Percentiles rank a stretch among this genome's conserved stretches.
Conservation (phyloP, 2,113 vertebrate species). For the Pipra filicauda region DNA sequence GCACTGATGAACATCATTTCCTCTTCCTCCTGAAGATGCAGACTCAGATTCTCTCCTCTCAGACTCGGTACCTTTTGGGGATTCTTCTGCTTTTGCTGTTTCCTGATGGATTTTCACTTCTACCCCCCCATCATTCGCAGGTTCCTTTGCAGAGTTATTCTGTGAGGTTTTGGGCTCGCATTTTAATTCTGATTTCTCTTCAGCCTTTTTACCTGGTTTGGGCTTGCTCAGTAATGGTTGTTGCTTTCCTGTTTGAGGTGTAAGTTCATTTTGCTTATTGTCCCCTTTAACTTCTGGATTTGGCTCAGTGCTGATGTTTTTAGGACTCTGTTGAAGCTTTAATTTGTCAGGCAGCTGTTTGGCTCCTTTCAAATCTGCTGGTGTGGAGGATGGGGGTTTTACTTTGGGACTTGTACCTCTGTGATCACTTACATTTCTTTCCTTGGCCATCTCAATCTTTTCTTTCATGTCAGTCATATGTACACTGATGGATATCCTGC, state of each 20-base stretch:
- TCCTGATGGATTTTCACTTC: not conserved
- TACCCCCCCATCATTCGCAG: not conserved
- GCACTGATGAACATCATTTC: not conserved
- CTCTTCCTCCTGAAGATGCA: not conserved
- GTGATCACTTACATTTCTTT: not conserved
- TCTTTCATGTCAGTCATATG: slow-evolving; percentile 46
- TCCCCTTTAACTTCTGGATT: not conserved
- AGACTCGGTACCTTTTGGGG: not conserved
- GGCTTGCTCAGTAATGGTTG: not conserved
- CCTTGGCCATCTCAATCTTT: not conserved
- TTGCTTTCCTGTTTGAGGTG: not conserved
- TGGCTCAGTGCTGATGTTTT: not conserved
- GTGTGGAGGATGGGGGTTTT: not conserved
- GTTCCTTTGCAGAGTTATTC: not conserved
- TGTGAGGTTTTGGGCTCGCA: not conserved
- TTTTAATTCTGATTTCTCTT: slow-evolving; percentile 13
- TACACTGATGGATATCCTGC: slow-evolving; percentile 58
- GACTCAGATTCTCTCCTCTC: not conserved
- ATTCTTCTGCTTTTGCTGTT: not conserved
- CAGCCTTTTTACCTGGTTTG: not conserved
- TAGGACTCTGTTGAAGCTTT: not conserved
- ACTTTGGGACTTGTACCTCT: not conserved
- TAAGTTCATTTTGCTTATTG: not conserved
- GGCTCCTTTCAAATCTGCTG: not conserved
- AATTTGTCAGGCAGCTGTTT: not conserved